Conservation (phyloP, 2,113 vertebrate species). For the Psittacara wagleri region DNA sequence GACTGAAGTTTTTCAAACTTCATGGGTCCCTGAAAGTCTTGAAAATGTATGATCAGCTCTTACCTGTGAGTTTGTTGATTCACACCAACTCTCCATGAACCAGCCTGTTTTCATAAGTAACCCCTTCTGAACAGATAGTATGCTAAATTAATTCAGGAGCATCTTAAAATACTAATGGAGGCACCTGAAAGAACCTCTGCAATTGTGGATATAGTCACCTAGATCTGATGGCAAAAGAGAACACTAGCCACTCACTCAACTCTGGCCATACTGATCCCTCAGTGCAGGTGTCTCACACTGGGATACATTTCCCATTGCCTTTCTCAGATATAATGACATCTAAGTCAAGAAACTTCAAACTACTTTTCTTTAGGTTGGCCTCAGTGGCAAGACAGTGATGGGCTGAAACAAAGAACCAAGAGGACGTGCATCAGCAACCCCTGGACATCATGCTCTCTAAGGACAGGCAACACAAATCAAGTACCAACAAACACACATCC, state of each 20-base stretch:
- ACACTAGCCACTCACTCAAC: neutral
- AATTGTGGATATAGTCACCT: neutral
- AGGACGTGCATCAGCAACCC: neutral
- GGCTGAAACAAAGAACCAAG: neutral
- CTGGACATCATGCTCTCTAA: neutral
- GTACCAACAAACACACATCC: neutral
- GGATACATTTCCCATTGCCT: neutral
- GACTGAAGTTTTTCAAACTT: neutral
- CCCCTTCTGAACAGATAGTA: neutral
- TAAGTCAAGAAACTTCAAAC: neutral
- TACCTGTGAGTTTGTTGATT: neutral
- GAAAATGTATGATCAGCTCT: neutral
- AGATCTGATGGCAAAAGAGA: neutral
- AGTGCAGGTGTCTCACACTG: neutral
- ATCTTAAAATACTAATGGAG: neutral
- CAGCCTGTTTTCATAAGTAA: neutral
- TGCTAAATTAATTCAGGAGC: neutral
- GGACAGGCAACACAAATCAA: neutral
- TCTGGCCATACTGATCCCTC: neutral
- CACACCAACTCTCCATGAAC: neutral
- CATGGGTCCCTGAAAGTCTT: neutral
- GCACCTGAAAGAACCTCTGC: neutral
- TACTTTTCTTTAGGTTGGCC: neutral
- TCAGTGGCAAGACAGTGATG: neutral
- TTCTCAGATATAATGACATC: neutral